Evolutionary conservation across 2,888 invertebrate species (phyloP), one percentile per base, ranked within the genome.

Genomic region (Andrena camellia): DNA sequence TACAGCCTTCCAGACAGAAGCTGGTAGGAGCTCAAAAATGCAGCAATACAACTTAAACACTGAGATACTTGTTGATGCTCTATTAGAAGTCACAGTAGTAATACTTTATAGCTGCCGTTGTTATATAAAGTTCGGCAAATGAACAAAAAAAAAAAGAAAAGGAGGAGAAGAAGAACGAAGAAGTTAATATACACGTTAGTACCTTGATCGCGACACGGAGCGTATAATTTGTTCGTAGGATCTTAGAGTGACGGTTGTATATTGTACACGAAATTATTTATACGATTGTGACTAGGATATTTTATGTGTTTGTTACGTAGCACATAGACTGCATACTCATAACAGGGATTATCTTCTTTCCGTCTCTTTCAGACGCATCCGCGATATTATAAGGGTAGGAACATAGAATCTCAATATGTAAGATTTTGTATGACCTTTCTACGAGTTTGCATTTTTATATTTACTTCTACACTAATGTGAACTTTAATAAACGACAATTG

Each of bases 401-500:
- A 64, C 26, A 54, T 81, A 78, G 83, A 88, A 88, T 86, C 83
- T 83, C 77, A 70, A 70, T 83, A 79, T 69, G 67, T 86, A 82
- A 86, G 79, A 78, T 90, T 90, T 90, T 88, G 68, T 90, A 90
- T 79, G 81, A 88, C 77, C 83, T 84, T 89, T 91, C 88, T 88
- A 91, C 83, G 88, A 88, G 87, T 88, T 92, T 88, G 85, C 89
- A 92, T 93, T 87, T 94, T 94, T 90, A 94, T 94, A 83, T 95
- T 95, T 90, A 95, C 94, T 89, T 95, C 94, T 87, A 95, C 94
- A 26, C 54, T 86, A 80, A 78, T 79, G 69, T 76, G 81, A 60
- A 87, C 83, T 90, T 85, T 83, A 90, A 89, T 87, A 87, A 89
- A 89, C 29, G 71, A 78, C 20, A 78, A 68, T 75, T 72, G 31